Conservation (phyloP, 2,888 invertebrate genomes). For the Unio delphinus region DNA sequence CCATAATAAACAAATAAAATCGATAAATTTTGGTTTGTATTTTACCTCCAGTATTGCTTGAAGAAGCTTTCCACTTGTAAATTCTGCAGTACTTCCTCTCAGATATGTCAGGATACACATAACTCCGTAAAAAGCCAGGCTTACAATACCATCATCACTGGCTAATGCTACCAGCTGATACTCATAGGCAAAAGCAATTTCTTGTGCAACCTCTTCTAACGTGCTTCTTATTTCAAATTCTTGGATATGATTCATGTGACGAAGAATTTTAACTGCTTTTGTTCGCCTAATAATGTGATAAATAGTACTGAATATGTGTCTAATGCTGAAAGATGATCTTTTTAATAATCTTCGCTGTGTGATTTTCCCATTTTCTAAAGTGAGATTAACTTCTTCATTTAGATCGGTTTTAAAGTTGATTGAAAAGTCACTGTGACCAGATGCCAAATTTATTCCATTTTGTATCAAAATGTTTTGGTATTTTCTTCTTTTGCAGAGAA, state of each 20-base stretch:
- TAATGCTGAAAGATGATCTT: conserved; percentile 7
- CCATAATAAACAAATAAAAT: too few species aligned
- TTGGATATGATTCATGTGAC: conserved; percentile 31
- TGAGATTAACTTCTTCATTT: conserved; percentile 40
- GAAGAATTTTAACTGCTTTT: conserved; percentile 31
- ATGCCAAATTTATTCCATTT: conserved; percentile 22
- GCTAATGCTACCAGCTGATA: conserved; percentile 39
- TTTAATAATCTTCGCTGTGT: conserved; percentile 11
- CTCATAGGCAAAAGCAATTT: conserved; percentile 37
- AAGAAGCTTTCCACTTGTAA: conserved; percentile 23
- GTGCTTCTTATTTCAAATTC: conserved; percentile 22
- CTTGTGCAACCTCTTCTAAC: conserved; percentile 23
- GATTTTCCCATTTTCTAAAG: conserved; percentile 23
- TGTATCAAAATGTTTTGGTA: conserved; percentile 35
- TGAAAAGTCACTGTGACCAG: conserved; percentile 9
- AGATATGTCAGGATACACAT: conserved; percentile 34
- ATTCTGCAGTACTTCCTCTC: conserved; percentile 25
- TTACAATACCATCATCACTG: conserved; percentile 27
- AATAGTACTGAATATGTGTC: conserved; percentile 11
- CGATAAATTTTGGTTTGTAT: background rate
- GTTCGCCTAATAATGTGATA: conserved; percentile 28
- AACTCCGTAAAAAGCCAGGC: conserved; percentile 34
- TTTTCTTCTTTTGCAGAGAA: conserved; percentile 33
- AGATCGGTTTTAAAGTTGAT: conserved; percentile 8
- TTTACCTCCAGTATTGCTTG: conserved; percentile 39